Percentiles rank a stretch among this genome's conserved stretches.
Evolutionary conservation across 2,113 vertebrate species (phyloP).

Genomic region (Brachyhypopomus gauderio): DNA sequence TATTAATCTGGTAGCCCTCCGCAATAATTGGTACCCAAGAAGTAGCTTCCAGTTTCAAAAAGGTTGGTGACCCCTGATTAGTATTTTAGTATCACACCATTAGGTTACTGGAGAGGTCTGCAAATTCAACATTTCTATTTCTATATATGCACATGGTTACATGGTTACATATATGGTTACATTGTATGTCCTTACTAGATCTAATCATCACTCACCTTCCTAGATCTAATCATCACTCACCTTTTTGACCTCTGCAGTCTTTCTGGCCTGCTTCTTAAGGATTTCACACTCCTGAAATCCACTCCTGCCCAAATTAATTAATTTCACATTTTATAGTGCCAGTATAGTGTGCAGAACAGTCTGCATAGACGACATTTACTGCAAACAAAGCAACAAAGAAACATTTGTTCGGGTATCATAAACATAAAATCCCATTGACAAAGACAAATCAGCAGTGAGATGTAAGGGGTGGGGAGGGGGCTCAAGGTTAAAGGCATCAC

Average conservation of each 20-base stretch:
- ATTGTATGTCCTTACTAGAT: not conserved
- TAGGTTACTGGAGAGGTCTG: too few species aligned
- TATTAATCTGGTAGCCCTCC: too few species aligned
- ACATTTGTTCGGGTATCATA: slow-evolving; percentile 56
- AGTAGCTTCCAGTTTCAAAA: too few species aligned
- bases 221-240: slow-evolving; percentile 28
- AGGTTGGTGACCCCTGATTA: too few species aligned
- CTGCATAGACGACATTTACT: slow-evolving; percentile 55
- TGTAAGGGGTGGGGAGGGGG: not conserved
- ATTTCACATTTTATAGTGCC: slow-evolving; percentile 61
- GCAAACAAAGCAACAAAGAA: slow-evolving; percentile 53
- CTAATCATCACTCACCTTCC: slow-evolving; percentile 34
- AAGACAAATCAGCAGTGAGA: not conserved
- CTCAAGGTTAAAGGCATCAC: not conserved
- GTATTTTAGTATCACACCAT: not conserved
- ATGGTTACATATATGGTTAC: too few species aligned
- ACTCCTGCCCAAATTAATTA: slow-evolving; percentile 60
- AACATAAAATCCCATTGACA: slow-evolving; percentile 54
- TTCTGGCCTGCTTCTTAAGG: slow-evolving; percentile 53
- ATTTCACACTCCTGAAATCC: slow-evolving; percentile 58
- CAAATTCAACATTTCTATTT: too few species aligned
- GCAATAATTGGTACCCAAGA: too few species aligned
- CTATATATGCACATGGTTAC: too few species aligned
- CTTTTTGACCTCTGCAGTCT: slow-evolving; percentile 52
- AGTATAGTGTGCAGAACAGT: slow-evolving; percentile 23